A percentile compares a stretch with the other conserved stretches of the same genome.
Evolutionary conservation across 2,888 invertebrate genomes (phyloP).

Genomic region (Brenthis daphne): DNA sequence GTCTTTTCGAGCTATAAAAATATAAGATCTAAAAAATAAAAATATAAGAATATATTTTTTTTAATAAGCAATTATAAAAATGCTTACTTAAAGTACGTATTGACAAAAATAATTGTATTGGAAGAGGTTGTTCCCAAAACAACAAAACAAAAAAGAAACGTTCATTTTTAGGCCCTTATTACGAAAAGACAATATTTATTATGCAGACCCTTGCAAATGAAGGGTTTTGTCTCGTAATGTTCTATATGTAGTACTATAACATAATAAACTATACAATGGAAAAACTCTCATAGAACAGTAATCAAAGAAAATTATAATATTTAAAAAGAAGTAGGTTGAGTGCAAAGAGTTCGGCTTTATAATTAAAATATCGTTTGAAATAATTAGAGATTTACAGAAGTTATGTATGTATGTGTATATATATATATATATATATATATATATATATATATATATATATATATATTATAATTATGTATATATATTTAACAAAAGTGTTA

Average conservation of each 20-base stretch:
- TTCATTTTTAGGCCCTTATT: not conserved
- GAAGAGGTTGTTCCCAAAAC: no score
- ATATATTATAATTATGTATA: no score
- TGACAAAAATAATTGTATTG: no score
- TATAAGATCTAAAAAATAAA: no score
- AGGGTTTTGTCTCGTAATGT: not conserved
- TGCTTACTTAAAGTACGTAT: no score
- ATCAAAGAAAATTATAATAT: conserved; percentile 30
- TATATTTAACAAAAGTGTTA: no score
- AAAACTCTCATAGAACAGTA: conserved; percentile 27
- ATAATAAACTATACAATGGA: conserved; percentile 11
- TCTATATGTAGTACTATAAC: conserved; percentile 8
- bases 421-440: no score
- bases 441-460: no score
- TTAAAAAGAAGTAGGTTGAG: conserved; percentile 29
- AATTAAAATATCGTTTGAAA: not conserved
- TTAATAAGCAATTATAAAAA: no score
- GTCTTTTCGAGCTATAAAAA: no score
- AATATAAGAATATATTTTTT: no score
- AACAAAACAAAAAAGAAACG: not conserved
- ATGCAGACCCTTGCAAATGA: conserved; percentile 7
- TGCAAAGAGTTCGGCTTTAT: conserved; percentile 5
- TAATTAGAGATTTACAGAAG: not conserved
- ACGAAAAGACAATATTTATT: conserved; percentile 1
- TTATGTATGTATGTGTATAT: no score